These are phyloP conservation scores for Idris sp. DNA, from an alignment of 1,140 invertebrate genomes.

Conservation along the genomic window DNA sequence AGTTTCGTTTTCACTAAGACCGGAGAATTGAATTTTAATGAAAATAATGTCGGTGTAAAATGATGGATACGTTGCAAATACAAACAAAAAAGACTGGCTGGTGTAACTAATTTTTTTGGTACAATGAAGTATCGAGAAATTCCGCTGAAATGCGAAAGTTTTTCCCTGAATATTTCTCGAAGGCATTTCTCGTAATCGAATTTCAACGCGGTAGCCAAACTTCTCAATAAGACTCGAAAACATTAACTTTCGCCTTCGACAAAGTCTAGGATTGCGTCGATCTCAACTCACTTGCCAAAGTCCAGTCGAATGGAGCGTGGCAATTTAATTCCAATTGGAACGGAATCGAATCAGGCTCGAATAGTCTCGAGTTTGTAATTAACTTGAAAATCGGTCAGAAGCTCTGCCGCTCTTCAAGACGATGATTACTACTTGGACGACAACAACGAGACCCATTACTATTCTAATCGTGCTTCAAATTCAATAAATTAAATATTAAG, in stretches of 20 bases:
- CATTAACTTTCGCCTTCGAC: slow-evolving; percentile 58
- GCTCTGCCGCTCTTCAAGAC: slow-evolving; percentile 39
- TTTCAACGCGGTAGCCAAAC: slow-evolving; percentile 56
- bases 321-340: slow-evolving; percentile 63
- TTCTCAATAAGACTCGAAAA: slow-evolving; percentile 58
- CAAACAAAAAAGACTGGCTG: slow-evolving; percentile 19
- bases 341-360: slow-evolving; percentile 60
- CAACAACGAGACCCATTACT: slow-evolving; percentile 38
- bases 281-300: slow-evolving; percentile 58
- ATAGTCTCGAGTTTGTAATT: slow-evolving; percentile 63
- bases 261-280: slow-evolving; percentile 57
- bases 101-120: slow-evolving; percentile 23
- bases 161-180: slow-evolving; percentile 57
- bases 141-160: slow-evolving; percentile 38
- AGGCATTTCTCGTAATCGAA: slow-evolving; percentile 49
- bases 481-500: slow-evolving; percentile 35
- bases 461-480: slow-evolving; percentile 29
- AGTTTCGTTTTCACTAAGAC: not conserved
- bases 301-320: slow-evolving; percentile 53
- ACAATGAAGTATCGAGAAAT: slow-evolving; percentile 32
- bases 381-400: slow-evolving; percentile 61
- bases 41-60: slow-evolving; percentile 12
- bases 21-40: not conserved
- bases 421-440: slow-evolving; percentile 54
- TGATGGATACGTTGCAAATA: slow-evolving; percentile 25